Evolutionary conservation across 2,888 invertebrate genomes (phyloP).

Genomic region (Petrolisthes manimaculis): DNA sequence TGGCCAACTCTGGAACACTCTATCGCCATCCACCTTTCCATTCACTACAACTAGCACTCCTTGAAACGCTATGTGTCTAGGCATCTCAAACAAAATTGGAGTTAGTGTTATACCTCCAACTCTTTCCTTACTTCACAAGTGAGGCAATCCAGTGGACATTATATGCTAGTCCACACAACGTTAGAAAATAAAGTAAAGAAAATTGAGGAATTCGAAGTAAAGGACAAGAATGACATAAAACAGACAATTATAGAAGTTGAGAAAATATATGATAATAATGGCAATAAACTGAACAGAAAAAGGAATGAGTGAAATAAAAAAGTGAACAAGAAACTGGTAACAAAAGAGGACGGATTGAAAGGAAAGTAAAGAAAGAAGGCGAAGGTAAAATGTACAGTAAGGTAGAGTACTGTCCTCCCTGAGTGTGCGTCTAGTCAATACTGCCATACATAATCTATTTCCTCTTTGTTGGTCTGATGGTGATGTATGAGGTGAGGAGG

Average conservation of each 20-base stretch:
- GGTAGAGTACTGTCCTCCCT: not conserved
- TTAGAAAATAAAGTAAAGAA: too few relatives aligned
- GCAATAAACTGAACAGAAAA: too few relatives aligned
- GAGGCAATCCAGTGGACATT: too few relatives aligned
- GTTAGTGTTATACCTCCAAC: too few relatives aligned
- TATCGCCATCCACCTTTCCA: too few relatives aligned
- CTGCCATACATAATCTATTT: slow-evolving; percentile 2
- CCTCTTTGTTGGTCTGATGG: not conserved
- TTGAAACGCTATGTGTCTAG: too few relatives aligned
- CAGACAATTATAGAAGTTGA: not conserved
- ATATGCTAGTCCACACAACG: too few relatives aligned
- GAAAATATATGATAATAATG: not conserved
- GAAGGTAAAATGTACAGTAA: not conserved
- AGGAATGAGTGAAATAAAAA: not conserved
- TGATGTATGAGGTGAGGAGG: slow-evolving; percentile 13
- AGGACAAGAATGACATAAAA: not conserved
- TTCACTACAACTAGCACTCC: too few relatives aligned
- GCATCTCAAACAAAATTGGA: too few relatives aligned
- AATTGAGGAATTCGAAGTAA: not conserved
- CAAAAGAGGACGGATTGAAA: not conserved
- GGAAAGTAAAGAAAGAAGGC: not conserved
- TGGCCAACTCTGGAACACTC: too few relatives aligned
- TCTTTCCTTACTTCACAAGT: too few relatives aligned
- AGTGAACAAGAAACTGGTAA: not conserved
- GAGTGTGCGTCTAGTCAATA: not conserved